Evolutionary conservation across 2,113 vertebrate species (phyloP), one percentile per base, ranked within the genome.

Genomic region (Syngnathus floridae): DNA sequence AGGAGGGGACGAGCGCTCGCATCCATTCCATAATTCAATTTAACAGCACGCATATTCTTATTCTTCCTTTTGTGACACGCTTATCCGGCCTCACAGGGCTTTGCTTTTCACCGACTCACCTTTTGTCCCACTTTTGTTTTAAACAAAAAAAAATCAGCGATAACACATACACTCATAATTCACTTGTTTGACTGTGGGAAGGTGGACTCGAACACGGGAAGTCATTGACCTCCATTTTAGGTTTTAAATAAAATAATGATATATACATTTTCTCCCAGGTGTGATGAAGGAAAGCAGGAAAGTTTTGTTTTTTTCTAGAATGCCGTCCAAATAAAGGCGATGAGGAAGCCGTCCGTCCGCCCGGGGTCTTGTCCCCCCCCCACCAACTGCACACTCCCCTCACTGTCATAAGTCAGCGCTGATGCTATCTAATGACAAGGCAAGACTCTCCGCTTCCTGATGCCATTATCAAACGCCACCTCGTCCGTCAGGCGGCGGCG

Each of bases 11-110:
- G 92, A 94, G 91, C 90, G 93, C 95, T 95, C 93, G 95, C 81
- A 92, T 92, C 90, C 90, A 98, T 95, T 92, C 90, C 91, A 98
- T 95, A 97, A 97, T 95, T 97, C 94, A 95, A 87, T 56, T 56
- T 56, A 56, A 56, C 26, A 93, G 90, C 90, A 92, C 90, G 92
- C 92, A 92, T 93, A 93, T 94, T 95, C 91, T 90, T 88, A 91
- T 82, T 84, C 79, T 89, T 91, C 92, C 94, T 90, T 90, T 84
- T 90, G 72, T 87, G 90, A 80, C 80, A 75, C 82, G 88, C 57
- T 96, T 94, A 93, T 91, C 92, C 92, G 81, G 86, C 67, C 71
- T 69, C 80, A 88, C 93, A 92, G 90, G 87, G 84, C 85, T 81
- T 88, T 94, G 88, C 75, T 56, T 55, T 56, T 89, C 89, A 83